phyloP scores from a whole-genome alignment of 2,888 invertebrate species.

The Thymelicus acteon region DNA sequence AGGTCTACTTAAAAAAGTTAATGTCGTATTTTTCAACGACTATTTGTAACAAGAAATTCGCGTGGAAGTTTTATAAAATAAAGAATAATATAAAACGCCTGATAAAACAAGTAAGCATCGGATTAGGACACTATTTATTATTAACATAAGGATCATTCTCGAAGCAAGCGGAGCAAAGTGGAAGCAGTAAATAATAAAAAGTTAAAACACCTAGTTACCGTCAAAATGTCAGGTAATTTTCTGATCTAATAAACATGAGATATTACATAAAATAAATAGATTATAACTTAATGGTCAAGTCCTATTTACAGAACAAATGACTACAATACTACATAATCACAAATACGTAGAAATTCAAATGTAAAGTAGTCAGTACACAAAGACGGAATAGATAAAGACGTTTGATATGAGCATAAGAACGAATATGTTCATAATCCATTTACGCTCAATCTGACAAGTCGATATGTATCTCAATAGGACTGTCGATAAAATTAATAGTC shows the following conservation, averaged over 20 bases:
- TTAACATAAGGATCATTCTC: too few relatives aligned
- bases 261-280: not conserved
- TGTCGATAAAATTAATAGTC: constrained; percentile 28
- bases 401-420: constrained; percentile 31
- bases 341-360: constrained; percentile 21
- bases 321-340: not conserved
- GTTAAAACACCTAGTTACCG: too few relatives aligned
- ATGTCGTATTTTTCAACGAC: too few relatives aligned
- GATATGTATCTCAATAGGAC: constrained; percentile 16
- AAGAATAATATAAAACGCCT: too few relatives aligned
- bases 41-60: too few relatives aligned
- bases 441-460: constrained; percentile 22
- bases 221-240: not conserved
- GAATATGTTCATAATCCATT: constrained; percentile 34
- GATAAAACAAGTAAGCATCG: too few relatives aligned
- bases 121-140: too few relatives aligned
- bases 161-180: too few relatives aligned
- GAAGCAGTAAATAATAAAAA: too few relatives aligned
- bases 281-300: not conserved
- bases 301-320: constrained; percentile 7
- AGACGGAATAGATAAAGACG: constrained; percentile 29
- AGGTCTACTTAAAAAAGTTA: too few relatives aligned
- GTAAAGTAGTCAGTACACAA: constrained; percentile 28
- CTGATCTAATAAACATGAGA: not conserved
- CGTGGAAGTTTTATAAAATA: too few relatives aligned